Percentiles rank a stretch among this genome's conserved stretches.
These are phyloP conservation scores for Horisme vitalbata DNA, from an alignment of 2,888 invertebrate species.

Conservation along the genomic window DNA sequence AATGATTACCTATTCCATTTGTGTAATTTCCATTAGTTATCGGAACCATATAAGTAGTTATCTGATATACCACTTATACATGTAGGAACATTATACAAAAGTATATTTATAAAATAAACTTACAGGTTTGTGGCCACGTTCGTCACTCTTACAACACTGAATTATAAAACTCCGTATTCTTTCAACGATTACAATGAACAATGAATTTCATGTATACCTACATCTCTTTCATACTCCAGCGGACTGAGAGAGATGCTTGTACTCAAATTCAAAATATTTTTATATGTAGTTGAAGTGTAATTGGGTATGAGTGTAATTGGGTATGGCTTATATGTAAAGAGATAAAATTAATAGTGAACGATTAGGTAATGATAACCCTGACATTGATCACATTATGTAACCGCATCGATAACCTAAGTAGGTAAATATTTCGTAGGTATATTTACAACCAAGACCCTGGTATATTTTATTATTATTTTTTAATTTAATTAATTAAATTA, in stretches of 20 bases:
- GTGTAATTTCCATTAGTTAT: no score
- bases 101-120: slow-evolving; percentile 4
- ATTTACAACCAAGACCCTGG: no score
- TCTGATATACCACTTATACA: no score
- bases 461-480: no score
- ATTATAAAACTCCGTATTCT: slow-evolving; percentile 1
- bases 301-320: no score
- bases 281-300: no score
- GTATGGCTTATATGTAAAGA: no score
- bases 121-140: slow-evolving; percentile 14
- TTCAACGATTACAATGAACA: no score
- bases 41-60: no score
- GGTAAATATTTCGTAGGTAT: no score
- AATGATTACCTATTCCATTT: no score
- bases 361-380: slow-evolving; percentile 33
- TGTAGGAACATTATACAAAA: neutral
- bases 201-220: neutral
- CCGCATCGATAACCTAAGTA: neutral
- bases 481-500: no score
- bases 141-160: slow-evolving; percentile 24
- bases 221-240: slow-evolving; percentile 11
- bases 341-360: slow-evolving; percentile 16
- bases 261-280: neutral
- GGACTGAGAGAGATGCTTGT: slow-evolving; percentile 12
- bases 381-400: slow-evolving; percentile 21